phyloP scores from a whole-genome alignment of 2,797 vertebrate species.

The Capromys pilorides region DNA sequence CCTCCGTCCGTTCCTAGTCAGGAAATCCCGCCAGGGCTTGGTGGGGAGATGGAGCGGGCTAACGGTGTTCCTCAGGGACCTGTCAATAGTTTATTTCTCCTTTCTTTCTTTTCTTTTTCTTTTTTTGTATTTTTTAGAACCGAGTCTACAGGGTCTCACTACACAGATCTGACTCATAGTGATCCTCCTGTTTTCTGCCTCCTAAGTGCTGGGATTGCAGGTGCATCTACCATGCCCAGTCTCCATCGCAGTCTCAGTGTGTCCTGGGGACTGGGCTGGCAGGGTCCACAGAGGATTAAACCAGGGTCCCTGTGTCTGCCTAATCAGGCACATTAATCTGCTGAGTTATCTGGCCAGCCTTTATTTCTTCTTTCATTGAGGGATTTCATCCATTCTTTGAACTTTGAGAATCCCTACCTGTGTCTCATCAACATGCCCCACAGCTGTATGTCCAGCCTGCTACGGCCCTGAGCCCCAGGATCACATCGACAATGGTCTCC shows the following conservation, averaged over 20 bases:
- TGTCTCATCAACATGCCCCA: not conserved
- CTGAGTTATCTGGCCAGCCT: too few relatives aligned
- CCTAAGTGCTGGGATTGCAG: too few relatives aligned
- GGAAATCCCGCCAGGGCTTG: not conserved
- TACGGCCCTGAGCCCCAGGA: not conserved
- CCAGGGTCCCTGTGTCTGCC: too few relatives aligned
- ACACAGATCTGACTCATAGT: too few relatives aligned
- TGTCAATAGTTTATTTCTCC: not conserved
- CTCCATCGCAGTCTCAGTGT: too few relatives aligned
- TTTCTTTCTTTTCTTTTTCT: not conserved
- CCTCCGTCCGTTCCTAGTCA: not conserved
- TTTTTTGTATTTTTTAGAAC: too few relatives aligned
- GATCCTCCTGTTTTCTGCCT: too few relatives aligned
- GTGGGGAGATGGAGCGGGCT: not conserved
- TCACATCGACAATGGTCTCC: not conserved
- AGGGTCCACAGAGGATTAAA: too few relatives aligned
- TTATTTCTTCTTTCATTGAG: not conserved
- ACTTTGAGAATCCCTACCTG: not conserved
- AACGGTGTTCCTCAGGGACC: not conserved
- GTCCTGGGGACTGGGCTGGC: too few relatives aligned
- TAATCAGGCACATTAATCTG: too few relatives aligned
- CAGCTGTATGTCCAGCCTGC: not conserved
- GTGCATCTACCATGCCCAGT: too few relatives aligned
- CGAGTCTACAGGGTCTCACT: too few relatives aligned
- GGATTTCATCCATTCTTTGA: not conserved